phyloP scores from a whole-genome alignment of 2,888 invertebrate species.

The Lasioglossum pauxillum region DNA sequence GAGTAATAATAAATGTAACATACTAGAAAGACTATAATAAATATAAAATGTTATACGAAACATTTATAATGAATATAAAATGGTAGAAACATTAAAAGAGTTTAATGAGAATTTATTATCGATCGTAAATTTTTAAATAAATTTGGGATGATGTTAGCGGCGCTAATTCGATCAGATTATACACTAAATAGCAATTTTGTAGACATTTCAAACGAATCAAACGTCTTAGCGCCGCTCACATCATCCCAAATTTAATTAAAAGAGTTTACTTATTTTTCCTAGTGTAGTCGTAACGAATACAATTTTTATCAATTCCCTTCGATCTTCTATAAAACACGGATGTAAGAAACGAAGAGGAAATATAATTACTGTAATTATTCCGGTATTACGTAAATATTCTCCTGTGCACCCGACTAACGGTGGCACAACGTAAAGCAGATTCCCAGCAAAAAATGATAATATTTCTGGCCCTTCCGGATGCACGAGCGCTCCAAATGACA shows the following conservation, averaged over 20 bases:
- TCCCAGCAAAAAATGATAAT: not conserved
- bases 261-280: not conserved
- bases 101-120: too few species aligned
- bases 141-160: too few species aligned
- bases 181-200: too few species aligned
- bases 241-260: too few species aligned
- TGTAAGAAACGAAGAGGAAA: not conserved
- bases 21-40: not conserved
- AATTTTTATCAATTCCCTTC: not conserved
- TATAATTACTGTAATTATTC: not conserved
- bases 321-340: not conserved
- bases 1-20: not conserved
- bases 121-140: too few species aligned
- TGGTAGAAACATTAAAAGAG: not conserved
- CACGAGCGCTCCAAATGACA: slow-evolving; percentile 7
- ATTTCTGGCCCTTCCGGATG: slow-evolving; percentile 21
- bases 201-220: too few species aligned
- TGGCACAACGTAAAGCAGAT: not conserved
- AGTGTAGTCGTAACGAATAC: not conserved
- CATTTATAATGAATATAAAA: not conserved
- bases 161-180: too few species aligned
- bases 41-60: not conserved
- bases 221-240: too few species aligned
- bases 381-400: not conserved
- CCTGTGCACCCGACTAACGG: not conserved